Evolutionary conservation across 2,797 vertebrate species (phyloP), one percentile per base, ranked within the genome.

Genomic region (Lacerta bilineata): DNA sequence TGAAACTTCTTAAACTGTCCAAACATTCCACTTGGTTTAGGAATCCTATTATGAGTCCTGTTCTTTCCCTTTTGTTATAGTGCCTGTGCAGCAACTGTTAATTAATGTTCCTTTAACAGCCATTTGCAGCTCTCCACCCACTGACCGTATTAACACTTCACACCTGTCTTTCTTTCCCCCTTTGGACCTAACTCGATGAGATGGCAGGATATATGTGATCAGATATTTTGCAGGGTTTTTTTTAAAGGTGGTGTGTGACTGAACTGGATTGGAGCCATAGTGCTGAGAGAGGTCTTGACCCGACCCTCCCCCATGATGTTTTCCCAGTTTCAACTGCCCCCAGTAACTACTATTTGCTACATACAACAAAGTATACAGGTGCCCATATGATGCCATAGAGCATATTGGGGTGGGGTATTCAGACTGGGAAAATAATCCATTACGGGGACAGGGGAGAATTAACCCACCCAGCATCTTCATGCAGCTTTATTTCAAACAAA

Each of bases 231-330:
- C 41, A 39, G 72, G 17, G 33, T 33, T 33, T 20, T 75, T 39
- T 39, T 39, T 8, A 23, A 78, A 46, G 27, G 41, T 78, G 29
- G 7, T 29, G 7, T 55, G 46, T 11, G 29, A 79, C 23, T 18
- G 33, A 46, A 59, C n/a, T 55, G n/a, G 29, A 7, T 55, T 55
- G 29, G 29, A 15, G 27, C 29, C 18, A 59, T 33, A 33, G 17
- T 33, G 33, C 76, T 78, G 11, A 33, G 50, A n/a, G 18, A 80
- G 29, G n/a, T 11, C 2, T 18, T 55, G 50, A 15, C 27, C 46
- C 3, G 0, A 6, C 5, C 25, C 0, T 25, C 5, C 1, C 18
- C 20, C 36, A 11, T 11, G 23, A 25, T 69, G 11, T n/a, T 71
- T 4, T 55, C 50, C 50, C 17, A 61, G 9, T 80, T 55, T 80